Base-by-base conservation (phyloP, 2,797 vertebrate genomes). In the Prionace glauca region DNA sequence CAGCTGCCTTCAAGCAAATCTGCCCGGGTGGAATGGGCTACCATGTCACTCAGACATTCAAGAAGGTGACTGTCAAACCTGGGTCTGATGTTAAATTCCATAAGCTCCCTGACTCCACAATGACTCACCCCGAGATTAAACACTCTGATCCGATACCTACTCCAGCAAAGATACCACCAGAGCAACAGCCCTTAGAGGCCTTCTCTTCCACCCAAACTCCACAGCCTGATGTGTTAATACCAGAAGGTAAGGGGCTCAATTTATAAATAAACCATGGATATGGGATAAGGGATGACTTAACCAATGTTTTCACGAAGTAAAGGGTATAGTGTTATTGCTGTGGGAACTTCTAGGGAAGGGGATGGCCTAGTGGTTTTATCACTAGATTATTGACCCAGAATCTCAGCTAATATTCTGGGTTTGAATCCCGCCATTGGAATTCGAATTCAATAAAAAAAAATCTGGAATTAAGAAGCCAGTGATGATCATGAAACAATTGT, bases 1-100 rank as follows among this genome's bases (percentile, higher is more conserved):
- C 97, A 99, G 99, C 98, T 97, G 98, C 98, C 97, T 99, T 99
- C 98, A 99, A 99, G 98, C 98, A 99, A 97, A 99, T 99, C 97
- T 99, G 99, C 97, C 99, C 99, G 96, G 99, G 99, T 97, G 99
- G 99, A 97, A 99, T 99, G 99, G 99, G 99, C 97, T 99, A 99
- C 98, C 99, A 99, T 92, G 99, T 99, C 97, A 98, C 98, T 97
- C 98, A 98, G 96, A 97, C 98, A 97, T 98, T 98, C 97, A 98
- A 97, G 97, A 98, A 98, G 97, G 97, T 97, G 97, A 97, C 97
- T 97, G 97, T 97, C 98, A 97, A 98, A 97, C 97, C 97, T 97
- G 36, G 71, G 81, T 36, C 97, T 98, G 97, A 77, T n/a, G 97
- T 97, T 97, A 98, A 97, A 97, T 97, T 97, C 97, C 97, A 96